These are phyloP conservation scores for Megalonaias nervosa DNA, from an alignment of 1,140 invertebrate genomes.

Conservation along the genomic window DNA sequence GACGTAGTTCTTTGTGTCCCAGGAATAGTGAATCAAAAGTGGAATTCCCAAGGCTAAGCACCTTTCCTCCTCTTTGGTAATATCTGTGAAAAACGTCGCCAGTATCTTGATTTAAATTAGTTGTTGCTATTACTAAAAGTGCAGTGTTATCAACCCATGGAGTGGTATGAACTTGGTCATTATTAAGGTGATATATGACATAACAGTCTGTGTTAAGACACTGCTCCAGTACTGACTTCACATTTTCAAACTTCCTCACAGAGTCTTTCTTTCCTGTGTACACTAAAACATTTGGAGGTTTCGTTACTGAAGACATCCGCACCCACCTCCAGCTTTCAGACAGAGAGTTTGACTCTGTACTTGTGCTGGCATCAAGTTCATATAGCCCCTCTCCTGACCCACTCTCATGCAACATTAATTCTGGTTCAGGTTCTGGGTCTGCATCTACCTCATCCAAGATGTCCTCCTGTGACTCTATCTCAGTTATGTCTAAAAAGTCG, in stretches of 20 bases:
- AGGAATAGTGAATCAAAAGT: constrained; percentile 83
- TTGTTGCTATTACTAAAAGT: constrained; percentile 82
- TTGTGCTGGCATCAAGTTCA: constrained; percentile 8
- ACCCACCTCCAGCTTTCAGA: constrained; percentile 13
- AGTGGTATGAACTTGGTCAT: constrained; percentile 76
- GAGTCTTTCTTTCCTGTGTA: constrained; percentile 81
- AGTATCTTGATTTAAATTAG: constrained; percentile 76
- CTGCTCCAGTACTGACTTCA: constrained; percentile 78
- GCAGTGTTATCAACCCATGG: constrained; percentile 82
- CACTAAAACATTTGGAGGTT: constrained; percentile 86
- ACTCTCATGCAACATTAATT: constrained; percentile 30
- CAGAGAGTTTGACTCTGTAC: constrained; percentile 3
- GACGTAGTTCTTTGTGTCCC: constrained; percentile 75
- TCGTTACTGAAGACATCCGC: constrained; percentile 58
- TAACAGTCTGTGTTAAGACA: constrained; percentile 84
- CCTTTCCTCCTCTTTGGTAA: constrained; percentile 60
- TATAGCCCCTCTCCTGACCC: constrained; percentile 35
- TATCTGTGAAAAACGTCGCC: constrained; percentile 37
- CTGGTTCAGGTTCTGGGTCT: constrained; percentile 27
- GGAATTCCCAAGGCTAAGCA: constrained; percentile 82
- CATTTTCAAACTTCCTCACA: constrained; percentile 79
- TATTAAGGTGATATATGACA: constrained; percentile 81
- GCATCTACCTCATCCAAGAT: constrained; percentile 10
- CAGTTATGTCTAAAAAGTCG: constrained; percentile 21
- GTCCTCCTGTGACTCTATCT: constrained; percentile 8